Conservation (phyloP, 2,888 invertebrate species). For the Melipona beecheii region DNA sequence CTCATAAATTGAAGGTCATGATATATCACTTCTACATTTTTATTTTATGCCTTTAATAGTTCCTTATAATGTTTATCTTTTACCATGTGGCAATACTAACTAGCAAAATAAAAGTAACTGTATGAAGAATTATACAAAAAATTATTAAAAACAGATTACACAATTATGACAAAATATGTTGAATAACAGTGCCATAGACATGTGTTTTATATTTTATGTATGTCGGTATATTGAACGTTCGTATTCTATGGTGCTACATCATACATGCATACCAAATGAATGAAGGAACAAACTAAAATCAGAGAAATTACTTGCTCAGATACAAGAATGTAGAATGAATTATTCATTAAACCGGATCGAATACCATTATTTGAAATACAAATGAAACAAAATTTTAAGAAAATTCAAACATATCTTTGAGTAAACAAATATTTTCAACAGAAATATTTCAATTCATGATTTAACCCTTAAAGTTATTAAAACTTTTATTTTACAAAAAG, state of each 20-base stretch:
- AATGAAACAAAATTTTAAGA: constrained; percentile 38
- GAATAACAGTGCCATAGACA: background rate
- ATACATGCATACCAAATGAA: constrained; percentile 65
- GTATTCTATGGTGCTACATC: constrained; percentile 46
- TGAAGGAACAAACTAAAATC: constrained; percentile 62
- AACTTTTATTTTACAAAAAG: background rate
- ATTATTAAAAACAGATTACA: background rate
- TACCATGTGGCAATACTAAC: background rate
- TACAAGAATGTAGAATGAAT: constrained; percentile 65
- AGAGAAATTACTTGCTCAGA: constrained; percentile 50
- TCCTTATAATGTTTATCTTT: background rate
- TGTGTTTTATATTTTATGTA: background rate
- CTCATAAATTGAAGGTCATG: constrained; percentile 33
- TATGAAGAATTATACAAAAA: background rate
- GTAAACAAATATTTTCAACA: constrained; percentile 16
- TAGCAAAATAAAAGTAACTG: background rate
- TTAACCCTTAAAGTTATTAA: background rate
- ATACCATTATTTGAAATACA: constrained; percentile 62
- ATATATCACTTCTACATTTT: constrained; percentile 25
- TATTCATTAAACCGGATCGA: constrained; percentile 66
- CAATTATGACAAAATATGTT: background rate
- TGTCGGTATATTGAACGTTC: constrained; percentile 13
- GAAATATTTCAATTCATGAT: background rate
- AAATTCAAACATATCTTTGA: background rate
- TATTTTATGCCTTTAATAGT: constrained; percentile 20